A percentile compares a stretch with the other conserved stretches of the same genome.
Evolutionary conservation across 2,797 vertebrate genomes (phyloP).

Genomic region (Spinus olivaceus): DNA sequence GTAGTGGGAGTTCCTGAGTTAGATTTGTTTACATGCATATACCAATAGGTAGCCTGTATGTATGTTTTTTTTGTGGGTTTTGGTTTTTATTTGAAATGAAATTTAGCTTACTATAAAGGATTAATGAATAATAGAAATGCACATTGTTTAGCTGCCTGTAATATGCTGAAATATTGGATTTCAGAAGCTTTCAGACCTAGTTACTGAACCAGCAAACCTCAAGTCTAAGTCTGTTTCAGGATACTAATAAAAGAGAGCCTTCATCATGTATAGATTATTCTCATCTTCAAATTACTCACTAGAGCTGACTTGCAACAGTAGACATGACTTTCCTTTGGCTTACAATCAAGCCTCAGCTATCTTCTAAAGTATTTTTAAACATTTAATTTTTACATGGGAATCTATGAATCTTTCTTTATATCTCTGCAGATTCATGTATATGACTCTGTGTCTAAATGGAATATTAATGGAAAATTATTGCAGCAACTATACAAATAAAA

Average conservation of each 20-base stretch:
- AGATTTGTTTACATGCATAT: background rate
- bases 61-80: background rate
- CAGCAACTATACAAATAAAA: background rate
- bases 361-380: background rate
- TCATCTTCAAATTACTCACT: background rate
- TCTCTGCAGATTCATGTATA: background rate
- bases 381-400: background rate
- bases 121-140: background rate
- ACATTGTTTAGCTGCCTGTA: background rate
- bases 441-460: background rate
- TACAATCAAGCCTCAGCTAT: background rate
- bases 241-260: background rate
- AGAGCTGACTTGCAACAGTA: background rate
- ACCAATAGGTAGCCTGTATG: background rate
- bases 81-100: background rate
- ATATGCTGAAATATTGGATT: background rate
- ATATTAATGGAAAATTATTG: background rate
- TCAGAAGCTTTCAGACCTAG: constrained; percentile 11
- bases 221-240: background rate
- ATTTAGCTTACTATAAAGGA: background rate
- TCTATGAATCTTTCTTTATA: background rate
- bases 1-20: background rate
- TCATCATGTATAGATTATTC: background rate
- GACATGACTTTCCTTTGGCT: background rate
- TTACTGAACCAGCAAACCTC: constrained; percentile 31